Conservation (phyloP, 2,888 invertebrate species). For the Syrphus vitripennis region DNA sequence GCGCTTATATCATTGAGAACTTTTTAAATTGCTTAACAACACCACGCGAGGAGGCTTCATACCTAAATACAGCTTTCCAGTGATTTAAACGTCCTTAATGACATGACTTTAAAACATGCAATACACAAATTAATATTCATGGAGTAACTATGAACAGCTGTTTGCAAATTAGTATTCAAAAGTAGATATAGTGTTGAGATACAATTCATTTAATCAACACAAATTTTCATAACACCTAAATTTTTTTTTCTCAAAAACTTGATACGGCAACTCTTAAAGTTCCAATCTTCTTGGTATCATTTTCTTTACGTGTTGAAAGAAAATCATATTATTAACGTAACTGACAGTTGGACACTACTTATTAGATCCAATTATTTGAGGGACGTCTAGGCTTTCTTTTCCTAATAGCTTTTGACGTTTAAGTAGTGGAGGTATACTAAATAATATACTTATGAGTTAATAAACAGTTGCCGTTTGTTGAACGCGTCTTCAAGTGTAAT, state of each 20-base stretch:
- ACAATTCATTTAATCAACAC: no score
- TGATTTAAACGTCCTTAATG: no score
- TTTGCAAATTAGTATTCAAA: no score
- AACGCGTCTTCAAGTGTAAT: not conserved
- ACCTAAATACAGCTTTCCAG: no score
- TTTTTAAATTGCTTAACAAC: no score
- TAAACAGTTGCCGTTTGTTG: not conserved
- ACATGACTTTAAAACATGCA: no score
- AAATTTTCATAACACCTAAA: not conserved
- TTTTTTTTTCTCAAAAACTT: not conserved
- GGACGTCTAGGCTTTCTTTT: not conserved
- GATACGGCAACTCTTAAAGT: not conserved
- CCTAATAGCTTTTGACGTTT: conserved; percentile 8
- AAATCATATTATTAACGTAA: conserved; percentile 37
- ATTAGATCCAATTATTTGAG: conserved; percentile 34
- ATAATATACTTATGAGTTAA: no score
- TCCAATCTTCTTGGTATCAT: not conserved
- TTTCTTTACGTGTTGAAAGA: conserved; percentile 6
- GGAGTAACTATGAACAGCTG: no score
- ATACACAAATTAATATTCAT: no score
- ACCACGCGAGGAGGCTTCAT: no score
- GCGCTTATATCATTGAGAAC: no score
- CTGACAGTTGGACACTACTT: conserved; percentile 44
- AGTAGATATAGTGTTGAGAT: no score
- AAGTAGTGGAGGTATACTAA: not conserved